Evolutionary conservation across 2,797 vertebrate genomes (phyloP), one percentile per base, ranked within the genome.

Genomic region (Cyclopterus lumpus): DNA sequence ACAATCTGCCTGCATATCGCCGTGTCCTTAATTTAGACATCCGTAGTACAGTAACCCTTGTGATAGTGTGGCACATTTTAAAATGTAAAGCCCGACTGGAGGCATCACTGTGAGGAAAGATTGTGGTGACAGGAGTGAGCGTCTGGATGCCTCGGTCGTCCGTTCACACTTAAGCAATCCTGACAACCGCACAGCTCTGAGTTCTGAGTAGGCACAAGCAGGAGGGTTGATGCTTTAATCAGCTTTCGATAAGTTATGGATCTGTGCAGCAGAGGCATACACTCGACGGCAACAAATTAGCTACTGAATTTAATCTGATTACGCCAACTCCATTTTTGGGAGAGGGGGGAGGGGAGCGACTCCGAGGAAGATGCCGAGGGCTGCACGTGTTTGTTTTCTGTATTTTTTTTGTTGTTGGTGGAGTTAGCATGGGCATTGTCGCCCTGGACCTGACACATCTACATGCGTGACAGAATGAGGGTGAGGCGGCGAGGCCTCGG

Each of bases 191-290:
- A 16, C 80, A 72, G 89, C 89, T 72, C 70, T 0, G 15, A 40
- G 53, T 30, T 86, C 86, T 83, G 51, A 88, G 79, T 75, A 30
- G 74, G 73, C 75, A 61, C 70, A 48, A 66, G 83, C 75, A 76
- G 83, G 73, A 82, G 85, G 90, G 72, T 66, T 80, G 83, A 88
- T 77, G 82, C 77, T 73, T 86, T 92, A 92, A 92, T 93, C 92
- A 88, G 90, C 92, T 93, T 91, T 88, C 40, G 65, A 91, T 88
- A 88, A 90, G 77, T 91, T 91, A 85, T 87, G 84, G 80, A 92
- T 89, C 85, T 82, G 58, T 62, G 79, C 72, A 44, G 30, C 26
- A 1, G 53, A 16, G 26, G 26, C 24, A 9, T 53, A 7, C 5
- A 54, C 51, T 26, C 64, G 1, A 67, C 69, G 36, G 80, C 71